Percentiles rank a stretch among this genome's conserved stretches.
Conservation (phyloP, 2,797 vertebrate genomes). For the Phoxinus dragarum region DNA sequence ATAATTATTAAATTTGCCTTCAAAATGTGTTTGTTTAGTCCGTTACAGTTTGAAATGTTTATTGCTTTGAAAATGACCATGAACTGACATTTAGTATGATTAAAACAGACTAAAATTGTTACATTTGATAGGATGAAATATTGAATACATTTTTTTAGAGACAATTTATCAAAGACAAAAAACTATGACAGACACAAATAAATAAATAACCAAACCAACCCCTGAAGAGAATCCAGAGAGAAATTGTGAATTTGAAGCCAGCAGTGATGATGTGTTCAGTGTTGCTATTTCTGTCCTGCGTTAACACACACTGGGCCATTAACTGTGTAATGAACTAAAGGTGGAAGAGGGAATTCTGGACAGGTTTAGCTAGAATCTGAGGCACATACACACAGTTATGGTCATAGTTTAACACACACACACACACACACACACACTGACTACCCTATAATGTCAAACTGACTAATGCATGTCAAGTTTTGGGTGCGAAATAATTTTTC, state of each 20-base stretch:
- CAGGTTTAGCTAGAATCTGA: constrained; percentile 1
- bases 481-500: background rate
- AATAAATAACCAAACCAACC: background rate
- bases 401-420: constrained; percentile 22
- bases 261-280: constrained; percentile 73
- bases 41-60: background rate
- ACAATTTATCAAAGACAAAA: no score
- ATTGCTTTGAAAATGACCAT: background rate
- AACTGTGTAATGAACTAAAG: constrained; percentile 77
- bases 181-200: background rate
- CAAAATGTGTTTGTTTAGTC: background rate
- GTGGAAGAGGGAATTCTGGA: constrained; percentile 49
- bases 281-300: constrained; percentile 69
- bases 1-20: background rate
- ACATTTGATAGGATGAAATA: background rate
- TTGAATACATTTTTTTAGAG: no score
- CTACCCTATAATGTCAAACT: background rate
- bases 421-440: background rate
- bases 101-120: background rate
- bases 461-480: background rate
- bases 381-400: background rate
- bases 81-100: background rate
- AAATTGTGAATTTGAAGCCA: background rate
- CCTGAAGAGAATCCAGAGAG: background rate
- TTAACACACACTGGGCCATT: constrained; percentile 75